Base-by-base conservation (phyloP, 2,797 vertebrate species). In the Zenarchopterus dispar region DNA sequence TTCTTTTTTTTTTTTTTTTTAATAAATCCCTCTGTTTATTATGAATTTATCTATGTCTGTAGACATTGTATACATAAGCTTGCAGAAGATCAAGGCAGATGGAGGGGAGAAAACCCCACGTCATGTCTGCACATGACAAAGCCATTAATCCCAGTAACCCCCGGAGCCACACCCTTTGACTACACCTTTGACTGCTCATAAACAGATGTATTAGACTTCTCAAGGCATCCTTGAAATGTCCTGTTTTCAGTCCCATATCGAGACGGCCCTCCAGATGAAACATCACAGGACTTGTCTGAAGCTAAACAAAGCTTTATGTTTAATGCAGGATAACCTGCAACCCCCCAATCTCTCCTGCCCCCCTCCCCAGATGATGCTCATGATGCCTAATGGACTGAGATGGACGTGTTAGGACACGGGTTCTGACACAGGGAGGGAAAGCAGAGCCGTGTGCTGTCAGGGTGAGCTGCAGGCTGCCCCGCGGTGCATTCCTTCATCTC, bases 401-500 rank as follows among this genome's bases (percentile, higher is more conserved):
- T 62, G 75, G 80, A 89, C 88, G 53, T 86, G 90, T 90, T 52
- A 33, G 67, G 84, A 83, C 89, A 39, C 49, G 70, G 79, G 43
- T 1, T 48, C 41, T 36, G 75, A 73, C 11, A 13, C 51, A 23
- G 45, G 41, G 47, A 47, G 19, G 70, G 62, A 16, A 57, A 70
- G 81, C 50, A 62, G 41, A 71, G 22, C 2, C 8, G 52, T 62
- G 58, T 31, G 11, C 62, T 62, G 74, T 81, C 68, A 56, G 56
- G 54, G 71, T 78, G 83, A 89, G 77, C 85, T 62, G 62, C 67
- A 80, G 81, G 82, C 70, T 80, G 78, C 87, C 87, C 81, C 6
- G 56, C 42, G 73, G 88, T 80, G 83, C 82, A 92, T 92, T 92
- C 89, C 82, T 90, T 74, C 75, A 78, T 60, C 67, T 70, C 49